Base-by-base conservation (phyloP, 2,113 vertebrate genomes). In the Heterotis niloticus region DNA sequence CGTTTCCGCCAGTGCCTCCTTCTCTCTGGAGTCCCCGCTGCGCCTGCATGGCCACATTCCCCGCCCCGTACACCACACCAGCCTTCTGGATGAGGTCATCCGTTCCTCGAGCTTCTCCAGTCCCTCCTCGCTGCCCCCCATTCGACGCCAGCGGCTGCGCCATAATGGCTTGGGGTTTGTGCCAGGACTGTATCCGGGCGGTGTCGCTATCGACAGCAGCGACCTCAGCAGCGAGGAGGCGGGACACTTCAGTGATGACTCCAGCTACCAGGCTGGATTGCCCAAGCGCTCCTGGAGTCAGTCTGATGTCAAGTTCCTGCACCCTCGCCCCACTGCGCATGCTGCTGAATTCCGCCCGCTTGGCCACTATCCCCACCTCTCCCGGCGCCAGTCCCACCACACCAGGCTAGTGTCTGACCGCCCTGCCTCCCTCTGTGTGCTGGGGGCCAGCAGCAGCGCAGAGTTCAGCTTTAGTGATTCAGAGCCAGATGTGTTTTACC, bases 281-380 rank as follows among this genome's bases (percentile, higher is more conserved):
- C 95, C 96, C 26, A 94, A 93, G 70, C 87, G 94, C 0, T 92
- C 92, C 0, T 93, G 92, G 77, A 97, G 95, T 88, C 96, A 97
- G 74, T 92, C 90, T 0, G 95, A 98, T 65, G 94, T 94, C 91
- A 94, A 94, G 83, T 83, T 84, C 23, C 82, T 91, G n/a, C 83
- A 75, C 18, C 76, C 71, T 11, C 26, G 65, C 0, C 90, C 93
- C 82, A 89, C 91, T 0, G 81, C 90, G 70, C 90, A 89, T 0
- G 89, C 94, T 70, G 91, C 93, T 0, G 94, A 95, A 86, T 94
- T 93, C 85, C 87, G 87, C 73, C 93, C 93, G 0, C 83, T 94
- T 71, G 91, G 92, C 13, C 91, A 90, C 0, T 91, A 89, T 77
- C 91, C 93, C 0, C 75, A 90, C 0, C 81, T 94, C 70, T 93